Evolutionary conservation across 2,797 vertebrate genomes (phyloP).

Genomic region (Rhodeus uyekii): DNA sequence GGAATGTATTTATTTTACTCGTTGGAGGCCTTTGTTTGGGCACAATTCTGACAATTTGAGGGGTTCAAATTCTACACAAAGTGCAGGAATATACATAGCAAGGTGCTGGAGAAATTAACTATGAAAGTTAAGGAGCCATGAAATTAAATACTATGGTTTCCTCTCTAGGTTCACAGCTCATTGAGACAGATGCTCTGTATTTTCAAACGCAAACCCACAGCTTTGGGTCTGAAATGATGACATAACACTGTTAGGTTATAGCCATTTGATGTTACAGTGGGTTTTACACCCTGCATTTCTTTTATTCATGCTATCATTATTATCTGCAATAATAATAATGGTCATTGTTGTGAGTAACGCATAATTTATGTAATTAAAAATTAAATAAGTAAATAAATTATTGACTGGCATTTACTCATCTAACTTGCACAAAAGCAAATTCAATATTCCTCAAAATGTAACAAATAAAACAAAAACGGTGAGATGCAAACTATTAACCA

Average conservation of each 20-base stretch:
- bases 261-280: conserved; percentile 20
- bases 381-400: no score
- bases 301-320: neutral
- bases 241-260: conserved; percentile 35
- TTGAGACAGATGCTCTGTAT: conserved; percentile 51
- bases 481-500: neutral
- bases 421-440: no score
- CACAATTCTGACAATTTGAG: neutral
- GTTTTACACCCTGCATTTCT: conserved; percentile 11
- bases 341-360: neutral
- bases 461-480: no score
- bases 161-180: conserved; percentile 59
- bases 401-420: no score
- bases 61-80: conserved; percentile 63
- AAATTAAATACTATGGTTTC: conserved; percentile 72
- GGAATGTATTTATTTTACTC: neutral
- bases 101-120: conserved; percentile 72
- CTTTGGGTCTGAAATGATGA: conserved; percentile 29
- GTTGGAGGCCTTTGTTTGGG: neutral
- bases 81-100: conserved; percentile 53
- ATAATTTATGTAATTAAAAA: neutral
- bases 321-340: neutral
- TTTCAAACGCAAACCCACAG: conserved; percentile 42
- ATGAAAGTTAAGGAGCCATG: conserved; percentile 76
- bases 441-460: no score